Conservation (phyloP, 30 jellyfish, hydroid and myxozoan species). For the Hydractinia symbiolongicarpus region DNA sequence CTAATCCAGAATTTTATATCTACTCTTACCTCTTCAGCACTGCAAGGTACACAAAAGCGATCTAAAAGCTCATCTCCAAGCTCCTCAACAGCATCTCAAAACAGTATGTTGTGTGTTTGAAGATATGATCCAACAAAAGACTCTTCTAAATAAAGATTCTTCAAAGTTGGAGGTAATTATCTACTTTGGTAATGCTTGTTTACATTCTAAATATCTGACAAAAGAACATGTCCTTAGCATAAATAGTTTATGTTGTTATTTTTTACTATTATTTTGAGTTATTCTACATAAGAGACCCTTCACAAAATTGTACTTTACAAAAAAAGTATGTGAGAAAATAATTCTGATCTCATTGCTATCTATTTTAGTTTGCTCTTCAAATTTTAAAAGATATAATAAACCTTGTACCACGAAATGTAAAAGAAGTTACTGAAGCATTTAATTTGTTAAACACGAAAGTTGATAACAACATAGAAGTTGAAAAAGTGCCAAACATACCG, state of each 20-base stretch:
- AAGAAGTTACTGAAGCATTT: constrained; percentile 3
- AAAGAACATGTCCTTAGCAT: too few relatives aligned
- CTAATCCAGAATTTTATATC: not conserved
- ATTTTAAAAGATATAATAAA: constrained; percentile 8
- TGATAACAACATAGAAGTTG: not conserved
- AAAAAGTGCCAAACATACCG: not conserved
- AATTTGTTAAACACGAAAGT: not conserved
- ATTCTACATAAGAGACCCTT: too few relatives aligned
- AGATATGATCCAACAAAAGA: constrained; percentile 42
- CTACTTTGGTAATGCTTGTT: too few relatives aligned
- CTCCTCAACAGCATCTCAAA: constrained; percentile 73
- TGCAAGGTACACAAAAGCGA: constrained; percentile 55
- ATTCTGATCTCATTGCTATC: too few relatives aligned
- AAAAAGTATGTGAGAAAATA: too few relatives aligned
- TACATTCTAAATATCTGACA: too few relatives aligned
- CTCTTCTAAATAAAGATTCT: constrained; percentile 17
- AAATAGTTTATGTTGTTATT: too few relatives aligned
- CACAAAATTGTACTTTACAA: too few relatives aligned
- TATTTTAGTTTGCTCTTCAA: constrained; percentile 13
- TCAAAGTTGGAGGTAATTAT: constrained; percentile 14
- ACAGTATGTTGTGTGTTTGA: constrained; percentile 46
- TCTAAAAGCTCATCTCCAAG: constrained; percentile 53
- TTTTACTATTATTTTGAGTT: too few relatives aligned
- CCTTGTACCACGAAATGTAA: not conserved
- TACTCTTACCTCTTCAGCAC: constrained; percentile 39